Evolutionary conservation across 2,113 vertebrate genomes (phyloP), one percentile per base, ranked within the genome.

Genomic region (Romanogobio albipinnatus): DNA sequence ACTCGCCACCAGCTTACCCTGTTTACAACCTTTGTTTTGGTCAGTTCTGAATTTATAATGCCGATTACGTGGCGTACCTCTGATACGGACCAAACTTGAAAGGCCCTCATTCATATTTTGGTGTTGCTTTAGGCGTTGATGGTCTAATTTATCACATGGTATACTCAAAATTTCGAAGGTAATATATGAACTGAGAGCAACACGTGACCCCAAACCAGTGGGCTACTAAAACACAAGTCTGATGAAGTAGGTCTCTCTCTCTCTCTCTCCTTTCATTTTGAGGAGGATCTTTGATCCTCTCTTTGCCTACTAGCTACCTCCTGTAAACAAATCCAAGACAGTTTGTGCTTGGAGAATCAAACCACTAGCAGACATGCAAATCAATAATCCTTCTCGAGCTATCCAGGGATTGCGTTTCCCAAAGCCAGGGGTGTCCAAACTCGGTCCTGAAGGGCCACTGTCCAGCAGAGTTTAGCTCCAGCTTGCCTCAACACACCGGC

Each of bases 281-380:
- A 43, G 26, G 15, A 66, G 26, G 49, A 22, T 33, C 33, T 36
- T 85, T 22, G 5, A n/a, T 89, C 85, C 79, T 88, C 74, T 26
- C 49, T 85, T 89, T 88, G 24, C 59, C 83, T 88, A 90, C 90
- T 86, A 91, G 90, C 94, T 95, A 94, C 94, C 93, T 95, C 94
- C 92, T 90, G 92, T 91, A 88, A 74, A 73, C 93, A 87, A 91
- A 91, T 89, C 91, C 90, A 93, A 90, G 92, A 93, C 89, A 90
- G 81, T 82, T 86, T 64, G 14, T 56, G 24, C 77, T 59, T 49
- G 29, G 86, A 92, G 90, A 91, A 86, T 89, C 85, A 88, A 89
- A 89, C 86, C 80, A 51, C 90, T 79, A 85, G 90, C 91, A 92
- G 93, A 92, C 90, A 87, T 83, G 90, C 91, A 89, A 66, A 85